These are phyloP conservation scores for Rapana venosa DNA, from an alignment of 2,888 invertebrate species.

Conservation along the genomic window DNA sequence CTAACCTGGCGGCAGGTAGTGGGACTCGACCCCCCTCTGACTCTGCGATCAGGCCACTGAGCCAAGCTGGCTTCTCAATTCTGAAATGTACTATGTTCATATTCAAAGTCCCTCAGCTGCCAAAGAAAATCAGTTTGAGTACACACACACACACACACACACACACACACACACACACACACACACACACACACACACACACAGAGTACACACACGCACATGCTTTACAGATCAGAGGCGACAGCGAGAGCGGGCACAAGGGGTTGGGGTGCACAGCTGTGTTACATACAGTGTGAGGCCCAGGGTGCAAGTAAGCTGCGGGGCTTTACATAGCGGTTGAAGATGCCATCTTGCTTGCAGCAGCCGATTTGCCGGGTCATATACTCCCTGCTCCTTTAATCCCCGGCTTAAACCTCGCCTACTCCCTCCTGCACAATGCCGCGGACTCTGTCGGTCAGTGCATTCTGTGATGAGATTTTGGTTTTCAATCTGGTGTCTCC, in stretches of 20 bases:
- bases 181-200: too few relatives aligned
- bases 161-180: too few relatives aligned
- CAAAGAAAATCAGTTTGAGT: too few relatives aligned
- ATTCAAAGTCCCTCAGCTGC: too few relatives aligned
- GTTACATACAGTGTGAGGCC: background rate
- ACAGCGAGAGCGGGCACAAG: background rate
- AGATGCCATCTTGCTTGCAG: background rate
- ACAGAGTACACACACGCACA: too few relatives aligned
- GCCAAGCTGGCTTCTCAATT: too few relatives aligned
- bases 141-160: too few relatives aligned
- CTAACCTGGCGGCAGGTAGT: too few relatives aligned
- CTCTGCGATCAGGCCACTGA: too few relatives aligned
- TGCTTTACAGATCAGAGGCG: background rate
- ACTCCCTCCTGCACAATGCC: background rate
- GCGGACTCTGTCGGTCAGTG: background rate
- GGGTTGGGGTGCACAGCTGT: background rate
- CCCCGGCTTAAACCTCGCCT: background rate
- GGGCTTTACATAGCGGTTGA: background rate
- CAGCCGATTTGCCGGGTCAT: conserved; percentile 13
- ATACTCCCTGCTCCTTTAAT: conserved; percentile 21
- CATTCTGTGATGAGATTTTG: background rate
- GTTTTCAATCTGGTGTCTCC: background rate
- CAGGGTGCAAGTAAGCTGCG: background rate
- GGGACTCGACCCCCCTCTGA: too few relatives aligned
- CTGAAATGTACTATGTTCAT: too few relatives aligned